Percentiles rank a stretch among this genome's conserved stretches.
These are phyloP conservation scores for Pachycephus smyrnensis DNA, from an alignment of 2,888 invertebrate genomes.

Conservation along the genomic window DNA sequence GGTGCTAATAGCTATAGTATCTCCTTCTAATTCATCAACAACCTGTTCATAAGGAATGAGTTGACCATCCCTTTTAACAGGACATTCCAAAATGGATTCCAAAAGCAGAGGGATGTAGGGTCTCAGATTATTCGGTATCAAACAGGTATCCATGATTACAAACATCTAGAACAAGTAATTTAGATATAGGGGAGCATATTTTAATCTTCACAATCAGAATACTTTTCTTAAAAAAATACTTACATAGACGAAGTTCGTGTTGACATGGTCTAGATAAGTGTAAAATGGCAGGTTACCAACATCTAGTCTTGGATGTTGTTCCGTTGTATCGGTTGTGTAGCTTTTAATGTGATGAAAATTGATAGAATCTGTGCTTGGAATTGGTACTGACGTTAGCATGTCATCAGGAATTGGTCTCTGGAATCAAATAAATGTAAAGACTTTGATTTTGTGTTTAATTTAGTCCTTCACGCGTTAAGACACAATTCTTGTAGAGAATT, in stretches of 20 bases:
- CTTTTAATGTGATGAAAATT: slow-evolving; percentile 75
- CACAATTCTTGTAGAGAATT: no score
- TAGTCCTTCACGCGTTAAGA: not conserved
- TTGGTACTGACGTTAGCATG: slow-evolving; percentile 79
- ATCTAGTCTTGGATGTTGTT: slow-evolving; percentile 71
- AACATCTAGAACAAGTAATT: slow-evolving; percentile 72
- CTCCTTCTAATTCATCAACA: slow-evolving; percentile 81
- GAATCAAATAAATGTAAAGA: slow-evolving; percentile 9
- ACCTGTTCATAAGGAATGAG: slow-evolving; percentile 78
- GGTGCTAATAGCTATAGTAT: slow-evolving; percentile 76
- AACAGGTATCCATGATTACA: slow-evolving; percentile 77
- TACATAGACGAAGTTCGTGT: slow-evolving; percentile 88
- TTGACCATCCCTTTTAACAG: slow-evolving; percentile 72
- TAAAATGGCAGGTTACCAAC: slow-evolving; percentile 77
- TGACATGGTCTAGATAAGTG: slow-evolving; percentile 82
- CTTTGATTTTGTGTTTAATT: slow-evolving; percentile 8
- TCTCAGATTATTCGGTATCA: slow-evolving; percentile 72
- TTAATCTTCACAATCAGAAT: not conserved
- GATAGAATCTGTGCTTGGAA: slow-evolving; percentile 81
- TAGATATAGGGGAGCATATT: not conserved
- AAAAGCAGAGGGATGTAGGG: slow-evolving; percentile 81
- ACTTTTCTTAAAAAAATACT: slow-evolving; percentile 60
- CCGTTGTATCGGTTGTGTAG: slow-evolving; percentile 65
- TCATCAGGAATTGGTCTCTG: slow-evolving; percentile 78
- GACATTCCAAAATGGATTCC: slow-evolving; percentile 82